Percentiles rank a stretch among this genome's conserved stretches.
Conservation (phyloP, 2,888 invertebrate genomes). For the Amphipyra tragopoginis region DNA sequence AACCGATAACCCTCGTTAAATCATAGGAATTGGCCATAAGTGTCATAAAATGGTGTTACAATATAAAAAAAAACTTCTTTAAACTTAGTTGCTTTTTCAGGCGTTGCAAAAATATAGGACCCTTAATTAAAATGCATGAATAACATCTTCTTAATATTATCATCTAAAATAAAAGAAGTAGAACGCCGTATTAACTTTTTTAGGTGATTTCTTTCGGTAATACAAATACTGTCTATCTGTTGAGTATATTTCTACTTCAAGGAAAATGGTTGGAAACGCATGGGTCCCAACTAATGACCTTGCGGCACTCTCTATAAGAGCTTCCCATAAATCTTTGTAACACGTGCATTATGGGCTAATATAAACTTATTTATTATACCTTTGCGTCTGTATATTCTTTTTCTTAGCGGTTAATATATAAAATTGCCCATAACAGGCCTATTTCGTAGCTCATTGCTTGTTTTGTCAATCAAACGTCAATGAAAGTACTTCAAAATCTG, state of each 20-base stretch:
- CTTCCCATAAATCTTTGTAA: constrained; percentile 12
- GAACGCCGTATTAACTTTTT: too few relatives aligned
- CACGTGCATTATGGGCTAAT: constrained; percentile 5
- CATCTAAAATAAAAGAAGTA: too few relatives aligned
- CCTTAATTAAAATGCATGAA: too few relatives aligned
- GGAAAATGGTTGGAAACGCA: constrained; percentile 16
- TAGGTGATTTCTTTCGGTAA: too few relatives aligned
- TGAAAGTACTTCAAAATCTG: constrained; percentile 28
- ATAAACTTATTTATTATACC: background rate
- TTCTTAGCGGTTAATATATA: background rate
- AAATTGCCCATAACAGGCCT: background rate
- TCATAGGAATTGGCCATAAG: too few relatives aligned
- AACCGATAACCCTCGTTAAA: too few relatives aligned
- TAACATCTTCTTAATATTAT: too few relatives aligned
- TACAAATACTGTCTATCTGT: too few relatives aligned
- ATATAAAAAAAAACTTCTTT: too few relatives aligned
- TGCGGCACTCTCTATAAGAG: constrained; percentile 15
- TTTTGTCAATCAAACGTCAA: constrained; percentile 21
- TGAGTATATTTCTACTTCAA: background rate
- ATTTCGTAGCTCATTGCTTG: constrained; percentile 2
- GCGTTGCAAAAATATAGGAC: too few relatives aligned
- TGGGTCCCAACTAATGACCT: constrained; percentile 31
- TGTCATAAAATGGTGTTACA: too few relatives aligned
- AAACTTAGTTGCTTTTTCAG: too few relatives aligned
- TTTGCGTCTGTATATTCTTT: background rate